Conservation (phyloP, 1,140 invertebrate species). For the Lycorma delicatula region DNA sequence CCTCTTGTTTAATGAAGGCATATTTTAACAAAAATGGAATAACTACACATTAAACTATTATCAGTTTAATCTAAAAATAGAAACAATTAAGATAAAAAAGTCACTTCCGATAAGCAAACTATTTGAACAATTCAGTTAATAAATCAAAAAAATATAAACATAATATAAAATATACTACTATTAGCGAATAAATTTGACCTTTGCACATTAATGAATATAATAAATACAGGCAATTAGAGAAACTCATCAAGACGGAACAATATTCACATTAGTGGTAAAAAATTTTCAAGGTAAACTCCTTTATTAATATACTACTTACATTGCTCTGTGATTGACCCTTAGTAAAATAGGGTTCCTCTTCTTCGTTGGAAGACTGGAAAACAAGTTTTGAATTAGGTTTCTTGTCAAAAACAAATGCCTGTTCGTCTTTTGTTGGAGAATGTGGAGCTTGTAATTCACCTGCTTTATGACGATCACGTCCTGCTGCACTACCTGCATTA, state of each 20-base stretch:
- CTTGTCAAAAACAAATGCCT: slow-evolving; percentile 75
- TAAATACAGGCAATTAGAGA: background rate
- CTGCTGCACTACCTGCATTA: slow-evolving; percentile 59
- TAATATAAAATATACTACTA: no score
- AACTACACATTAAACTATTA: no score
- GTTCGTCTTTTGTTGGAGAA: slow-evolving; percentile 58
- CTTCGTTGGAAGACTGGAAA: slow-evolving; percentile 60
- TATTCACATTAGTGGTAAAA: background rate
- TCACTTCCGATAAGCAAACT: no score
- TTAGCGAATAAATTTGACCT: no score
- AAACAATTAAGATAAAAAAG: no score
- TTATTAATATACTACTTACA: slow-evolving; percentile 5
- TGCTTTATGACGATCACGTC: slow-evolving; percentile 54
- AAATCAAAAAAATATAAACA: no score
- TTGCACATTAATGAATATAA: no score
- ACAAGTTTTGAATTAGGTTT: slow-evolving; percentile 56
- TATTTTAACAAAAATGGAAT: no score
- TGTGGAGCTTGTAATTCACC: slow-evolving; percentile 48
- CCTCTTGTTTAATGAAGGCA: no score
- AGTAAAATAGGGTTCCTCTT: slow-evolving; percentile 69
- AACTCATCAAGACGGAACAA: background rate
- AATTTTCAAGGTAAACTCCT: slow-evolving; percentile 3
- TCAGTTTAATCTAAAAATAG: no score
- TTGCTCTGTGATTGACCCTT: slow-evolving; percentile 42
- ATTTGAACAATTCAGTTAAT: no score